These are phyloP conservation scores for Octodon degus DNA, from an alignment of 2,113 vertebrate species.

Conservation along the genomic window DNA sequence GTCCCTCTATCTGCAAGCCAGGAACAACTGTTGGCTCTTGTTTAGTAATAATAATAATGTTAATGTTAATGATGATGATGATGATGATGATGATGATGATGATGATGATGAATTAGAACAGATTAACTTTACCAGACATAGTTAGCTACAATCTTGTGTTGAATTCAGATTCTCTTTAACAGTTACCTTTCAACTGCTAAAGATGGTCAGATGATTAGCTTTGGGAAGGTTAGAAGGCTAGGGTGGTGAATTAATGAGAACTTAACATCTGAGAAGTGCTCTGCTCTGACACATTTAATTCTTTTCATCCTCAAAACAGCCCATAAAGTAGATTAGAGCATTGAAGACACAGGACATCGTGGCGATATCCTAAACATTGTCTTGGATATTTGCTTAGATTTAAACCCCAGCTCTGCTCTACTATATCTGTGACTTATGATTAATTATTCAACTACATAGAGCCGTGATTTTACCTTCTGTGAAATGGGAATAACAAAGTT, in stretches of 20 bases:
- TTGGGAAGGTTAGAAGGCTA: not conserved
- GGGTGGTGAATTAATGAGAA: constrained; percentile 44
- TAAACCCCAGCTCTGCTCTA: not conserved
- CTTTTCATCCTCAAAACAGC: not conserved
- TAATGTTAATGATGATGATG: too few relatives aligned
- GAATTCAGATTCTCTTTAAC: constrained; percentile 62
- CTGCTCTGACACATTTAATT: not conserved
- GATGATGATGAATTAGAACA: constrained; percentile 50
- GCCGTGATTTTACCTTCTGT: not conserved
- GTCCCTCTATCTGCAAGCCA: constrained; percentile 41
- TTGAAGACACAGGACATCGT: not conserved
- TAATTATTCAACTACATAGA: not conserved
- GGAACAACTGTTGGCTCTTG: constrained; percentile 33
- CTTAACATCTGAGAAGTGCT: not conserved
- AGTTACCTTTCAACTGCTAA: constrained; percentile 53
- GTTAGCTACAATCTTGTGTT: constrained; percentile 38
- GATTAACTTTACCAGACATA: constrained; percentile 61
- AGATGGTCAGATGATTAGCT: constrained; percentile 51
- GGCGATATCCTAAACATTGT: not conserved
- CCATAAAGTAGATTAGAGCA: not conserved
- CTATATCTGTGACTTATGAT: not conserved
- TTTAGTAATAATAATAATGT: constrained; percentile 31
- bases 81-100: too few relatives aligned
- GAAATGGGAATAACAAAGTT: not conserved
- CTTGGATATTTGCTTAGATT: not conserved